Percentiles rank a stretch among this genome's conserved stretches.
phyloP scores from a whole-genome alignment of 2,797 vertebrate species.

The Aratinga solstitialis region DNA sequence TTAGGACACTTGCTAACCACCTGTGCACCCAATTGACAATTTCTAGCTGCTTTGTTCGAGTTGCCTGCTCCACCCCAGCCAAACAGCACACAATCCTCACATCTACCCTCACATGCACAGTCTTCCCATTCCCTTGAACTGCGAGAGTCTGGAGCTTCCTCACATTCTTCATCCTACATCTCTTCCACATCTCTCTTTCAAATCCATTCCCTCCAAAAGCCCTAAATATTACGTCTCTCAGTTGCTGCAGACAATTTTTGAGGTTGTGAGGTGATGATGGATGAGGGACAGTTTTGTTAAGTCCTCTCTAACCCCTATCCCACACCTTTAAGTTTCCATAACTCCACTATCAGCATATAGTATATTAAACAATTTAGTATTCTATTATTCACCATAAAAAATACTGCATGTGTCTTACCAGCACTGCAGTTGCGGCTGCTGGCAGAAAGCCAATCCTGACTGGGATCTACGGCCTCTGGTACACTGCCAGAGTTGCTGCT shows the following conservation, averaged over 20 bases:
- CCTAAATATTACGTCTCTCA: background rate
- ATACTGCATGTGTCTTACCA: rapidly evolving
- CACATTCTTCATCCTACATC: background rate
- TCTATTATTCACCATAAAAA: background rate
- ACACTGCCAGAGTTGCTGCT: background rate
- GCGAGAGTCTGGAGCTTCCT: background rate
- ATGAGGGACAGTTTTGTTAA: background rate
- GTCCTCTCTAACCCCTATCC: background rate
- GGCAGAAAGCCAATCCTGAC: background rate
- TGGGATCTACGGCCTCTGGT: background rate
- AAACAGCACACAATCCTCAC: rapidly evolving
- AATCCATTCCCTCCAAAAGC: background rate
- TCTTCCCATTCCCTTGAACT: background rate
- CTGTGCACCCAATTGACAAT: background rate
- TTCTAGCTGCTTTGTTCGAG: background rate
- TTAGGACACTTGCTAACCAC: background rate
- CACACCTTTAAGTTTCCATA: background rate
- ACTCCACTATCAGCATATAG: background rate
- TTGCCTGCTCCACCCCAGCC: background rate
- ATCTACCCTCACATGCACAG: background rate
- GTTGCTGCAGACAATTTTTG: background rate
- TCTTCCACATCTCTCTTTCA: background rate
- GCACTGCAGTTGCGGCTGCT: background rate
- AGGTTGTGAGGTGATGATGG: background rate
- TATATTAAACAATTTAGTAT: background rate